Evolutionary conservation across 2,888 invertebrate genomes (phyloP).

Genomic region (Caenorhabditis wallacei): DNA sequence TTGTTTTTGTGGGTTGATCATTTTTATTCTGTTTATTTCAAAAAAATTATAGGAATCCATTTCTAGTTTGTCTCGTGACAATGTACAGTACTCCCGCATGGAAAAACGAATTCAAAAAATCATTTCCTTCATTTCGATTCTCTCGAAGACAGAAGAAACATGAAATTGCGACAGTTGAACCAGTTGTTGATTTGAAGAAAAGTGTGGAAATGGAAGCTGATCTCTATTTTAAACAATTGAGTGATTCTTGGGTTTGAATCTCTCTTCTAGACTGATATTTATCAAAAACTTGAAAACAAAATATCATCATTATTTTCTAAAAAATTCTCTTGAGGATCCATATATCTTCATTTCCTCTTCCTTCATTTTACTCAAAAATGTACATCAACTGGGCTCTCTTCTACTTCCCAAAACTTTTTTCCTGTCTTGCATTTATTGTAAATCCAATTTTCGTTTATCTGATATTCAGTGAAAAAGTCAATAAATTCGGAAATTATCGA

Average conservation of each 20-base stretch:
- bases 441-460: conserved; percentile 27
- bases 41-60: conserved; percentile 31
- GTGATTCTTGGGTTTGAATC: conserved; percentile 38
- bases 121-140: not conserved
- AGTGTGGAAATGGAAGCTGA: conserved; percentile 8
- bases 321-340: too few species aligned
- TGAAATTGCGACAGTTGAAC: conserved; percentile 5
- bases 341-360: too few species aligned
- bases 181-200: conserved; percentile 6
- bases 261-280: too few species aligned
- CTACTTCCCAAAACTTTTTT: conserved; percentile 8
- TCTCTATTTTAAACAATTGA: conserved; percentile 32
- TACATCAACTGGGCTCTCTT: not conserved
- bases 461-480: not conserved
- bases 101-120: conserved; percentile 5
- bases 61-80: conserved; percentile 8
- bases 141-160: not conserved
- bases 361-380: not conserved
- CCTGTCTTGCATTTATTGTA: conserved; percentile 4
- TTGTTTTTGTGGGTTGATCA: not conserved
- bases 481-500: conserved; percentile 26
- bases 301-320: too few species aligned
- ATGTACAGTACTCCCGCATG: conserved; percentile 26
- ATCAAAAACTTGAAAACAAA: too few species aligned
- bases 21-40: not conserved